phyloP scores from a whole-genome alignment of 2,888 invertebrate species.

The Ecdyonurus torrentis region DNA sequence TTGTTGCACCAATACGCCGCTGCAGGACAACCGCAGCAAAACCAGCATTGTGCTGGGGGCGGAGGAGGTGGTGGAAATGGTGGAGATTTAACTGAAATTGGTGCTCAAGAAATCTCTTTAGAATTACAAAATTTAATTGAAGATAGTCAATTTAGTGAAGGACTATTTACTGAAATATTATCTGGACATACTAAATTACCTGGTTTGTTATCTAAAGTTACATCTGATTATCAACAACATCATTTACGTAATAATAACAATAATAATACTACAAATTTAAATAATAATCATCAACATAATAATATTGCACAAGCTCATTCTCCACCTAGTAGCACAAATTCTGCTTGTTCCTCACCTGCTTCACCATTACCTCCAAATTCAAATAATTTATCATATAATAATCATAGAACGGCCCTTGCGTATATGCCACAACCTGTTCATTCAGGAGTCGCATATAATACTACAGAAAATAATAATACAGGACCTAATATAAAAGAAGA shows the following conservation, averaged over 20 bases:
- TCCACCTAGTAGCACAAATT: constrained; percentile 9
- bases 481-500: constrained; percentile 61
- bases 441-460: constrained; percentile 43
- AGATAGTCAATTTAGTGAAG: constrained; percentile 74
- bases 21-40: constrained; percentile 6
- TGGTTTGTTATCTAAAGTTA: not conserved
- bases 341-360: constrained; percentile 14
- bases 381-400: not conserved
- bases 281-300: constrained; percentile 16
- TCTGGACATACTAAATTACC: constrained; percentile 1
- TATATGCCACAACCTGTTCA: constrained; percentile 90
- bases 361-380: constrained; percentile 17
- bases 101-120: constrained; percentile 81
- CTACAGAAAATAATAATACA: constrained; percentile 36
- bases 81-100: constrained; percentile 69
- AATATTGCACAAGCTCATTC: constrained; percentile 16
- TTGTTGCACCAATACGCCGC: constrained; percentile 46
- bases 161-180: constrained; percentile 70
- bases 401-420: constrained; percentile 42
- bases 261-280: constrained; percentile 22
- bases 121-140: constrained; percentile 86
- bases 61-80: constrained; percentile 21
- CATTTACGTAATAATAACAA: not conserved
- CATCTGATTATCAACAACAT: not conserved
- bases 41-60: constrained; percentile 1